These are phyloP conservation scores for Chrysemys picta DNA, from an alignment of 2,113 vertebrate species.

Conservation along the genomic window DNA sequence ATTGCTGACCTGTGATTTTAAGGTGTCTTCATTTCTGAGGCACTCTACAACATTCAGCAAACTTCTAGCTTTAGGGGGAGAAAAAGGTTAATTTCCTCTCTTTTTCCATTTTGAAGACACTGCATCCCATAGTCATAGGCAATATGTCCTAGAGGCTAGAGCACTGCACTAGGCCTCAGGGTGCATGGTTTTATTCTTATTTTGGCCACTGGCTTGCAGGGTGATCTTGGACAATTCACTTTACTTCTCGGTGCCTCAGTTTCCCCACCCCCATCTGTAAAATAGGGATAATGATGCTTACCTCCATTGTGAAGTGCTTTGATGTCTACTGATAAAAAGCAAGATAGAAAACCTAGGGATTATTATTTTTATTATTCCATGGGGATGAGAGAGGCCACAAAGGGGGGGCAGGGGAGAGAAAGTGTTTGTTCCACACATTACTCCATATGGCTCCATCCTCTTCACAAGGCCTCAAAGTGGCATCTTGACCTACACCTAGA, in stretches of 20 bases:
- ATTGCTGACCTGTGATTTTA: not conserved
- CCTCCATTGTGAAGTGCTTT: not conserved
- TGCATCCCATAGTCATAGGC: accelerated
- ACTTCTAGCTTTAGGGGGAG: not conserved
- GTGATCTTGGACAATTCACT: accelerated
- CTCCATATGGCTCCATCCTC: not conserved
- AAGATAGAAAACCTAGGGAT: not conserved
- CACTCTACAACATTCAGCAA: not conserved
- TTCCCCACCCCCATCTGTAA: not conserved
- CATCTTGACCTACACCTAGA: not conserved
- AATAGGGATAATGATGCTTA: not conserved
- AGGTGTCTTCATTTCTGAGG: not conserved
- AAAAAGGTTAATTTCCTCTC: not conserved
- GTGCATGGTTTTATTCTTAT: accelerated
- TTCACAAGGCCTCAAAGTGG: not conserved
- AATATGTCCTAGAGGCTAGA: not conserved
- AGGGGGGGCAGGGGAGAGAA: not conserved
- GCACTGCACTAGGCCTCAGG: not conserved
- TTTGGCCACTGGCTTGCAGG: not conserved
- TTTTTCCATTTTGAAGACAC: not conserved
- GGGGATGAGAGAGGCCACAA: not conserved
- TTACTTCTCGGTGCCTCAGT: accelerated
- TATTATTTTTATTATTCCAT: not conserved
- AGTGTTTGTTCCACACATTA: not conserved
- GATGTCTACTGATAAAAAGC: not conserved